Base-by-base conservation (phyloP, 2,113 vertebrate genomes). In the Danionella cerebrum region DNA sequence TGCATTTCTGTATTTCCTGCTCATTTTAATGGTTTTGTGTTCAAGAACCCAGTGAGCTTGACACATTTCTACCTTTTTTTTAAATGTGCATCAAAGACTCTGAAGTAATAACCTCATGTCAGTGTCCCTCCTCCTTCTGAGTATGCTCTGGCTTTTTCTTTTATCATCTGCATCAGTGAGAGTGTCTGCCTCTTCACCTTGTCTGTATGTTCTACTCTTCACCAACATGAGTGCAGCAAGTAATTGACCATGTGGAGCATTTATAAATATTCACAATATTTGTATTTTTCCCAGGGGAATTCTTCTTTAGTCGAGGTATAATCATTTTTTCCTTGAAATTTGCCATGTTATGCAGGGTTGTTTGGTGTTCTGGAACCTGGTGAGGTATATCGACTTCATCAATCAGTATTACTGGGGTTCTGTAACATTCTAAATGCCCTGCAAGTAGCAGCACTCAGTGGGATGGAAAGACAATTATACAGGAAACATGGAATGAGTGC, bases 321-420 rank as follows among this genome's bases (percentile, higher is more conserved):
- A 83, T 78, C 86, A 87, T 87, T 85, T 85, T 79, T 83, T 80
- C 79, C 73, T 67, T 29, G 69, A 84, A 85, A 87, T 86, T 78
- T 82, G 83, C 85, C 85, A 85, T 85, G 79, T 85, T 81, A 13
- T 78, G 77, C 42, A 51, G 72, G 67, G 76, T 79, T 79, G 78
- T 80, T 81, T 81, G 76, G 81, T 87, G 84, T 88, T 87, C 81
- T 84, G 85, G 86, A 86, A 88, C 84, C 76, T 31, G 79, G 77
- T 51, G 75, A 68, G 82, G 83, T 67, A n/a, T n/a, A 83, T 86
- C 80, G 79, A 85, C 83, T 88, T 84, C 85, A 88, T 88, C 87
- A 85, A 86, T 89, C 88, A 87, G 81, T 79, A 88, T 89, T 87
- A 88, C 82, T 73, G 78, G 77, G 19, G 79, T n/a, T n/a, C n/a